phyloP scores from a whole-genome alignment of 2,797 vertebrate species.

The Pagetopsis macropterus region DNA sequence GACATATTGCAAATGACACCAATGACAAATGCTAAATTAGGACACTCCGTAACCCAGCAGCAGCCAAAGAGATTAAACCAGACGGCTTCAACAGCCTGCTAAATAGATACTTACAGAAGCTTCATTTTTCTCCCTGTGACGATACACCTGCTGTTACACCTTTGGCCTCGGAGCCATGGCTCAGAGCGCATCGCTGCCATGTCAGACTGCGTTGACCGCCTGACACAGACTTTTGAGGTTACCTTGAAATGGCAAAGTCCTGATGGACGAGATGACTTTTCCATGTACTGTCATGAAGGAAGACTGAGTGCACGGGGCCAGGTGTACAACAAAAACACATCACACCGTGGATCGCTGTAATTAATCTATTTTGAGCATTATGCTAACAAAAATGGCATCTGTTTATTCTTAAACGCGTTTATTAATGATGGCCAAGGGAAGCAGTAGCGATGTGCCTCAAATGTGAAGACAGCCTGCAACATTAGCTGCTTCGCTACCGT shows the following conservation, averaged over 20 bases:
- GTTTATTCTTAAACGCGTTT: slow-evolving; percentile 60
- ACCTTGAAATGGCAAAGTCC: slow-evolving; percentile 69
- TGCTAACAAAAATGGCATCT: slow-evolving; percentile 65
- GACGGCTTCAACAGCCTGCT: slow-evolving; percentile 27
- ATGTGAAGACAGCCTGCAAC: slow-evolving; percentile 54
- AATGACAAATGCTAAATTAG: slow-evolving; percentile 19
- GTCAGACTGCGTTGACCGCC: slow-evolving; percentile 39
- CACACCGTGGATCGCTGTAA: slow-evolving; percentile 36
- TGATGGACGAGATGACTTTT: slow-evolving; percentile 71
- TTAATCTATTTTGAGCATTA: slow-evolving; percentile 61
- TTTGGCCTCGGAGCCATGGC: slow-evolving; percentile 64
- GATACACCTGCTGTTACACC: slow-evolving; percentile 64
- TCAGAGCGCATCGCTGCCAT: slow-evolving; percentile 54
- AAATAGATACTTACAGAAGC: slow-evolving; percentile 35
- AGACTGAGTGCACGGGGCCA: slow-evolving; percentile 37
- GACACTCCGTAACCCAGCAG: neutral
- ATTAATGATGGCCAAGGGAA: slow-evolving; percentile 55
- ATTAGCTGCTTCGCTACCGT: slow-evolving; percentile 45
- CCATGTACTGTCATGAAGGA: slow-evolving; percentile 49
- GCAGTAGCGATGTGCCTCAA: slow-evolving; percentile 45
- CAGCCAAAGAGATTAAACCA: slow-evolving; percentile 26
- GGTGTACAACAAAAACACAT: slow-evolving; percentile 57
- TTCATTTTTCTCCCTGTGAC: slow-evolving; percentile 60
- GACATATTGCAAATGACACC: neutral
- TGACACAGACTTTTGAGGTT: slow-evolving; percentile 65